Percentiles rank a stretch among this genome's conserved stretches.
Evolutionary conservation across 92 coral and sea anemone species (phyloP).

Genomic region (Porites cylindrica): DNA sequence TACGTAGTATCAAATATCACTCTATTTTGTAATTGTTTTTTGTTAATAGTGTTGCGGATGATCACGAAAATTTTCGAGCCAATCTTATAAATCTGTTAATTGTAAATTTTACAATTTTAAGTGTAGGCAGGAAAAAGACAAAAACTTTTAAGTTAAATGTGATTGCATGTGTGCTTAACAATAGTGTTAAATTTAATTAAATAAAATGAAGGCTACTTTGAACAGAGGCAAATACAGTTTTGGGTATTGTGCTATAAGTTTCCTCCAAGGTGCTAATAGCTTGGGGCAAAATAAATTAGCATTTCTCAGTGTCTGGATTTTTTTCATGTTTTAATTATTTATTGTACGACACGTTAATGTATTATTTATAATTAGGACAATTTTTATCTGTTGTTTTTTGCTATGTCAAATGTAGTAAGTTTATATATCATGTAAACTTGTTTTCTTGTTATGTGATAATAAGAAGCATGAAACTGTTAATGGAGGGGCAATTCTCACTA

Average conservation of each 20-base stretch:
- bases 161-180: neutral
- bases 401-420: too few relatives aligned
- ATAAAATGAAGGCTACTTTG: neutral
- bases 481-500: too few relatives aligned
- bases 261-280: neutral
- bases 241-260: neutral
- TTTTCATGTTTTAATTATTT: too few relatives aligned
- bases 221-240: neutral
- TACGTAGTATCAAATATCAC: neutral
- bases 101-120: neutral
- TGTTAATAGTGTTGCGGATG: neutral
- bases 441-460: too few relatives aligned
- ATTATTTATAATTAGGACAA: too few relatives aligned
- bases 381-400: too few relatives aligned
- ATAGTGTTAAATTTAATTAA: too few relatives aligned
- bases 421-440: too few relatives aligned
- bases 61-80: neutral
- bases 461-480: too few relatives aligned
- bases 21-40: neutral
- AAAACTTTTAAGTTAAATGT: neutral
- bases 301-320: neutral
- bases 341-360: too few relatives aligned
- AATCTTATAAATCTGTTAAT: neutral
- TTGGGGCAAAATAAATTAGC: neutral
- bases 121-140: neutral